Conservation (phyloP, 1,140 invertebrate genomes). For the Conopomorpha cramerella region DNA sequence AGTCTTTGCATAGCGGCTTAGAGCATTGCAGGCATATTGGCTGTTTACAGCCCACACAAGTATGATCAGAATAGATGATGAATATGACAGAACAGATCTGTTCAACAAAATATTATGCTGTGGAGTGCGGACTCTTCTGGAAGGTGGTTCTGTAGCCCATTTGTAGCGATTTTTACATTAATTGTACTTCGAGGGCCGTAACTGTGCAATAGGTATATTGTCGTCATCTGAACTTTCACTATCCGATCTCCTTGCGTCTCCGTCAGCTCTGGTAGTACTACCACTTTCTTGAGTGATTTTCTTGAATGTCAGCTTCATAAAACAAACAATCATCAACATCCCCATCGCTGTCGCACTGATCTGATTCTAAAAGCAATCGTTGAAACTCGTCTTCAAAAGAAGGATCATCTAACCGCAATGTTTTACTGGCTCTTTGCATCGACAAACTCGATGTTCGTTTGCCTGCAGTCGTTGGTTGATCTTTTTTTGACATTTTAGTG, state of each 20-base stretch:
- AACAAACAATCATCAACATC: background rate
- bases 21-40: no score
- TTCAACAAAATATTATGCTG: background rate
- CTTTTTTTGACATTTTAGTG: background rate
- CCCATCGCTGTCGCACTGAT: background rate
- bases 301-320: background rate
- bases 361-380: background rate
- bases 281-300: background rate
- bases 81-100: no score
- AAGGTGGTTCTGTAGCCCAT: background rate
- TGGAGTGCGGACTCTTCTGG: background rate
- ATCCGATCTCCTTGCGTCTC: background rate
- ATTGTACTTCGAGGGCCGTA: background rate
- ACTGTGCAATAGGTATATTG: background rate
- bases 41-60: background rate
- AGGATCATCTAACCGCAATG: background rate
- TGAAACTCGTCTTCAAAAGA: background rate
- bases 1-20: no score
- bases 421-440: background rate
- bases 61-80: no score
- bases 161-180: background rate
- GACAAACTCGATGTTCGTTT: background rate
- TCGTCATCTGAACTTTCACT: background rate
- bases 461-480: background rate
- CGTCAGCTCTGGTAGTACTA: background rate